phyloP scores from a whole-genome alignment of 2,797 vertebrate species.

The Sternarchorhynchus goeldii region DNA sequence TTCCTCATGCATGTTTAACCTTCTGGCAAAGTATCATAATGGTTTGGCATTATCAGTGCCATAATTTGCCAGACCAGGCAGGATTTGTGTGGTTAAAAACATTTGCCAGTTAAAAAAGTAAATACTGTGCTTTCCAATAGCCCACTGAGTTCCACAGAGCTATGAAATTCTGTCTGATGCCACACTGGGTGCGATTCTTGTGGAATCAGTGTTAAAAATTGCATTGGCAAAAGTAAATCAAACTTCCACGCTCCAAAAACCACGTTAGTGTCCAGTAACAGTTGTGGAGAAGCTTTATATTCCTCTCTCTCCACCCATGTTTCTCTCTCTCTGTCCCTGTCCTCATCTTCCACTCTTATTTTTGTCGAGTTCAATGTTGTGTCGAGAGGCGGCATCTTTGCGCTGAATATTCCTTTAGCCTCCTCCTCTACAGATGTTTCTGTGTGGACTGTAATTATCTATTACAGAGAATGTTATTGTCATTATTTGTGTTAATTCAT shows the following conservation, averaged over 20 bases:
- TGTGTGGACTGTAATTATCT: constrained; percentile 4
- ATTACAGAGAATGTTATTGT: constrained; percentile 12
- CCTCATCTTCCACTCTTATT: constrained; percentile 16
- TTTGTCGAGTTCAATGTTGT: constrained; percentile 30
- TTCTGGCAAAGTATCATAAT: neutral
- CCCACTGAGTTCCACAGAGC: constrained; percentile 2
- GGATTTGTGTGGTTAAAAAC: constrained; percentile 23
- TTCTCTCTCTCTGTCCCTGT: constrained; percentile 13
- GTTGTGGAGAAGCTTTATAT: constrained; percentile 24
- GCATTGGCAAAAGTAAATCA: constrained; percentile 38
- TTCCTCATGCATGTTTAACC: neutral
- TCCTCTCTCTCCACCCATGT: neutral
- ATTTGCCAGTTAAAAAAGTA: constrained; percentile 13
- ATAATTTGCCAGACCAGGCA: neutral
- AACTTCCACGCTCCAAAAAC: constrained; percentile 37
- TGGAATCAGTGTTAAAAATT: constrained; percentile 33
- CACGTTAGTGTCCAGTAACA: constrained; percentile 32
- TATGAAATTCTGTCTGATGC: constrained; percentile 23
- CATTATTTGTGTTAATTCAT: constrained; percentile 21
- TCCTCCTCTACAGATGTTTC: constrained; percentile 36
- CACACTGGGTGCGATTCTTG: constrained; percentile 1
- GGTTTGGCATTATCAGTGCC: constrained; percentile 9
- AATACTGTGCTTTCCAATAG: constrained; percentile 22
- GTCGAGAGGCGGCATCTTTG: constrained; percentile 17
- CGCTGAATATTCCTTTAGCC: constrained; percentile 32